phyloP scores from a whole-genome alignment of 2,797 vertebrate species.

The Pipistrellus kuhlii region DNA sequence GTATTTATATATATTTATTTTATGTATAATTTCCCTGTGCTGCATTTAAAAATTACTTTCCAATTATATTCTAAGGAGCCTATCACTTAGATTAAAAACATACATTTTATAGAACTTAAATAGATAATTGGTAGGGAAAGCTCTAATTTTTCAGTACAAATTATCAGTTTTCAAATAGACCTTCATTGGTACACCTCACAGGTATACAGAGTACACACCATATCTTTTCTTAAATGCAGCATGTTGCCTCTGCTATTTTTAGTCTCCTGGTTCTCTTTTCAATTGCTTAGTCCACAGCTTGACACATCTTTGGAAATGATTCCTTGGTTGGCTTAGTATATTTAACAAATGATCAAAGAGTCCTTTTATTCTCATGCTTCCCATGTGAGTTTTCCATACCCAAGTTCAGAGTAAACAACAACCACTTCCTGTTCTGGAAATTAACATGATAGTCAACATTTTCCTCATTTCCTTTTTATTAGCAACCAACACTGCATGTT shows the following conservation, averaged over 20 bases:
- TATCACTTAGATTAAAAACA: neutral
- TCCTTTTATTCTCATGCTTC: neutral
- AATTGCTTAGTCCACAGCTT: conserved; percentile 20
- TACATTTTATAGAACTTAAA: neutral
- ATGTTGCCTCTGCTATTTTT: conserved; percentile 6
- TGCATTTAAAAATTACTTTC: conserved; percentile 28
- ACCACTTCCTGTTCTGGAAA: neutral
- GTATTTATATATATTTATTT: too few relatives aligned
- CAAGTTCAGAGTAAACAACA: neutral
- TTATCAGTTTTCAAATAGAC: neutral
- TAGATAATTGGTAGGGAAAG: neutral
- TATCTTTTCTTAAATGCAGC: neutral
- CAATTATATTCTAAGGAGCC: neutral
- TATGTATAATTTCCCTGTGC: neutral
- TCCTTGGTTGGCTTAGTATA: neutral
- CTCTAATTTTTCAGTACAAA: conserved; percentile 13
- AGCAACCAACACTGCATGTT: neutral
- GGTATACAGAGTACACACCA: neutral
- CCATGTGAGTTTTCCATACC: neutral
- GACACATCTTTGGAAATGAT: conserved; percentile 55
- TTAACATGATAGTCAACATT: neutral
- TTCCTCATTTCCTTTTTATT: neutral
- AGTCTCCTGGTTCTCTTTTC: conserved; percentile 18
- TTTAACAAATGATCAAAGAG: neutral
- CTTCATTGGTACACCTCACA: neutral